These are phyloP conservation scores for Antedon mediterranea DNA, from an alignment of 53 echinoderm and acorn worm genomes.

Conservation along the genomic window DNA sequence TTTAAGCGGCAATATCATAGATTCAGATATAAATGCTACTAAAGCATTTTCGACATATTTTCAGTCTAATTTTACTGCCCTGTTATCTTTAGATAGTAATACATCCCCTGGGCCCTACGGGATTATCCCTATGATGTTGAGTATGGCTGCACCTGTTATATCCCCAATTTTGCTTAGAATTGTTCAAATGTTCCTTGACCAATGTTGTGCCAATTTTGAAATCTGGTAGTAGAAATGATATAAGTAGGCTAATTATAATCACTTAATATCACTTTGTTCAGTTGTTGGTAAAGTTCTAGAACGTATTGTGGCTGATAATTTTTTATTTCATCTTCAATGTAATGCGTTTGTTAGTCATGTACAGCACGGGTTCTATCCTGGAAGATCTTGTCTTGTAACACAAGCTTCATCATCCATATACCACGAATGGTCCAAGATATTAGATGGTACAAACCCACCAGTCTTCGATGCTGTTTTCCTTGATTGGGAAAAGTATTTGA, in stretches of 20 bases:
- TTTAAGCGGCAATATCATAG: no score
- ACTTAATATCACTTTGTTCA: background rate
- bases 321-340: constrained; percentile 7
- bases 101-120: background rate
- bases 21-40: no score
- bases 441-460: no score
- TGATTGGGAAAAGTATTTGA: no score
- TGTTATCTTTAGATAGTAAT: background rate
- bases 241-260: background rate
- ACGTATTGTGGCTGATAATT: background rate
- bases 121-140: background rate
- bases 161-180: background rate
- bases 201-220: background rate
- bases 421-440: no score
- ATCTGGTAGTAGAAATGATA: background rate
- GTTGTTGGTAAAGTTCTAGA: background rate
- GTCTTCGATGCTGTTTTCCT: no score
- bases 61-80: background rate
- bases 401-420: no score
- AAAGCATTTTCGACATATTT: no score
- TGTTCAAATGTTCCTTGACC: background rate
- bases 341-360: background rate
- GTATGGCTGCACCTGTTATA: background rate
- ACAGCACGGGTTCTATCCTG: background rate
- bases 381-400: background rate